Evolutionary conservation across 2,797 vertebrate species (phyloP).

Genomic region (Synanceia verrucosa): DNA sequence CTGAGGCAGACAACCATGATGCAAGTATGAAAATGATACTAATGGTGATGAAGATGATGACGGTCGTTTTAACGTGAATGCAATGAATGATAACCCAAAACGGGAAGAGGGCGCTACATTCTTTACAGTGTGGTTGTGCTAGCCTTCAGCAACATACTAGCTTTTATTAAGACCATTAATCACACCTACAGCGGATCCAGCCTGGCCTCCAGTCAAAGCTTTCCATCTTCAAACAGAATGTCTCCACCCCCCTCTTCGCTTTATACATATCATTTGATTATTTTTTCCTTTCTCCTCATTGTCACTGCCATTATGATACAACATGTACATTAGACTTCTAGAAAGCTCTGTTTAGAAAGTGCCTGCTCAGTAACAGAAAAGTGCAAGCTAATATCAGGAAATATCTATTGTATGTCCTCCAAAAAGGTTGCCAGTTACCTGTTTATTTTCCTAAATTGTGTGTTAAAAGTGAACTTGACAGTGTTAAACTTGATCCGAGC

Average conservation of each 20-base stretch:
- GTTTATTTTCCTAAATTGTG: slow-evolving; percentile 79
- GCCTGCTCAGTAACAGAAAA: slow-evolving; percentile 87
- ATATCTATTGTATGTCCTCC: slow-evolving; percentile 75
- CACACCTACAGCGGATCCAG: slow-evolving; percentile 67
- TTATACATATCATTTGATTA: slow-evolving; percentile 64
- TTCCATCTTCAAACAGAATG: slow-evolving; percentile 73
- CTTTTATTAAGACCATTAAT: slow-evolving; percentile 68
- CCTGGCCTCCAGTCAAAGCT: slow-evolving; percentile 76
- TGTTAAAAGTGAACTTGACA: slow-evolving; percentile 69
- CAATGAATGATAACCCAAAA: slow-evolving; percentile 67
- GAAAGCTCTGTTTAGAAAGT: slow-evolving; percentile 89
- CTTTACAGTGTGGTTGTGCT: slow-evolving; percentile 73
- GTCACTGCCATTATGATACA: slow-evolving; percentile 77
- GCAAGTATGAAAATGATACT: slow-evolving; percentile 41
- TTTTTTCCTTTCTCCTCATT: slow-evolving; percentile 57
- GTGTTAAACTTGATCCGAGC: slow-evolving; percentile 67
- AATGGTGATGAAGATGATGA: slow-evolving; percentile 46
- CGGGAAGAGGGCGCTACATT: slow-evolving; percentile 66
- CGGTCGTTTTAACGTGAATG: slow-evolving; percentile 66
- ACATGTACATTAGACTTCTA: slow-evolving; percentile 76
- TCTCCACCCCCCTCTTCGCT: slow-evolving; percentile 51
- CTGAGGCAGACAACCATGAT: slow-evolving; percentile 49
- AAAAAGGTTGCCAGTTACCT: slow-evolving; percentile 68
- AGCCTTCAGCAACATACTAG: slow-evolving; percentile 72
- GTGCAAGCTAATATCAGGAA: slow-evolving; percentile 83